Base-by-base conservation (phyloP, 2,888 invertebrate genomes). In the Ephialtes manifestator region DNA sequence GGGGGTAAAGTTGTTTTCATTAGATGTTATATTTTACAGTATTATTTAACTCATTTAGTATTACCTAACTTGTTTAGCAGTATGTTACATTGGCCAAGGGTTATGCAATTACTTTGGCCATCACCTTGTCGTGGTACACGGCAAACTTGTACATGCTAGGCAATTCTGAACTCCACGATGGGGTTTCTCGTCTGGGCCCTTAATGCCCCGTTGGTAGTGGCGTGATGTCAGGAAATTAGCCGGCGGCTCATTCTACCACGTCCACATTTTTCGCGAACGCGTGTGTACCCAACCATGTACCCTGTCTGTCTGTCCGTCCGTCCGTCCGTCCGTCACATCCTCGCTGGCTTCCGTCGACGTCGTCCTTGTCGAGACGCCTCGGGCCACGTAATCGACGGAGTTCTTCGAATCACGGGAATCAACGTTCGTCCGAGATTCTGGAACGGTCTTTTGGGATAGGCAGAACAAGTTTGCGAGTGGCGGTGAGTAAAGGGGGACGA, bases 341-440 rank as follows among this genome's bases (percentile, higher is more conserved):
- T 58, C 31, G 58, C 24, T 28, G 28, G 55, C 11, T 39, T 31
- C 18, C 74, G 74, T 60, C 79, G 71, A 24, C 63, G 43, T 67
- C 55, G 74, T 39, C 18, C 65, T 67, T 53, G 72, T 35, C 67
- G 74, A 20, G 67, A 13, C 58, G 67, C 81, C 81, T 24, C 46
- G 35, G 81, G 74, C 81, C 39, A 58, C 67, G 81, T 68, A 71
- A 81, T 81, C 67, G 74, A 74, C 74, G 71, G 53, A 43, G 65
- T 63, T 65, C 53, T 72, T 67, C 77, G 77, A 65, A 82, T 67
- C 77, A 71, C 55, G 51, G 60, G 76, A 82, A 82, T 76, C 77
- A 77, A 72, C 71, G 76, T 65, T 55, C 65, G 65, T 67, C 63
- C 81, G 74, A 74, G 76, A 77, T 77, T 77, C 55, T 55, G 46